phyloP scores from a whole-genome alignment of 2,888 invertebrate genomes.

The Aphodius granarius region DNA sequence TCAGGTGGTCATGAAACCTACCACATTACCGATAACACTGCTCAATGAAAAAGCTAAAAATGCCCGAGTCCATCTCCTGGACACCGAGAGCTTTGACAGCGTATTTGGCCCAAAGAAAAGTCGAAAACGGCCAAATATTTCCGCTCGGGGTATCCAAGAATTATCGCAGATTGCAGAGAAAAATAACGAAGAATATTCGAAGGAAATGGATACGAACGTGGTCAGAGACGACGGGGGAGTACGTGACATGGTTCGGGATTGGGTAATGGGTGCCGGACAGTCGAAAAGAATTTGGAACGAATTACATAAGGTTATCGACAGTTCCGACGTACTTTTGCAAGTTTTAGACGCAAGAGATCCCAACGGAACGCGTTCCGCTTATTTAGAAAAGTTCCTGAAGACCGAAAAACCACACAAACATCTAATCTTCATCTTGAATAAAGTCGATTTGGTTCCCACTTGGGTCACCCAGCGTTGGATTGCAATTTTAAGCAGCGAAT shows the following conservation, averaged over 20 bases:
- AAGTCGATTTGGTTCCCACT: constrained; percentile 93
- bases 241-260: constrained; percentile 81
- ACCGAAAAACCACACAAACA: constrained; percentile 98
- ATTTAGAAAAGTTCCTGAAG: constrained; percentile 88
- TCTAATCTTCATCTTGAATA: constrained; percentile 94
- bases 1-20: constrained; percentile 96
- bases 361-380: constrained; percentile 90
- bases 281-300: constrained; percentile 99
- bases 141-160: constrained; percentile 75
- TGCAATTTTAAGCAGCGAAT: constrained; percentile 87
- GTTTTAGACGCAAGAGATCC: constrained; percentile 98
- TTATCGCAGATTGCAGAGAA: constrained; percentile 73
- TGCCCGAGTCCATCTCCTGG: constrained; percentile 89
- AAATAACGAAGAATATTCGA: constrained; percentile 75
- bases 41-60: constrained; percentile 91
- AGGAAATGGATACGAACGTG: constrained; percentile 81
- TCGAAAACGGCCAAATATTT: constrained; percentile 85
- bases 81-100: constrained; percentile 91
- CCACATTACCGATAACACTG: constrained; percentile 90
- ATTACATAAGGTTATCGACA: constrained; percentile 97
- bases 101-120: constrained; percentile 95
- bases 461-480: constrained; percentile 99
- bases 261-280: constrained; percentile 94
- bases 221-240: constrained; percentile 80
- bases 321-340: constrained; percentile 95